phyloP scores from a whole-genome alignment of 2,888 invertebrate genomes.

The Phaedon cochleariae region DNA sequence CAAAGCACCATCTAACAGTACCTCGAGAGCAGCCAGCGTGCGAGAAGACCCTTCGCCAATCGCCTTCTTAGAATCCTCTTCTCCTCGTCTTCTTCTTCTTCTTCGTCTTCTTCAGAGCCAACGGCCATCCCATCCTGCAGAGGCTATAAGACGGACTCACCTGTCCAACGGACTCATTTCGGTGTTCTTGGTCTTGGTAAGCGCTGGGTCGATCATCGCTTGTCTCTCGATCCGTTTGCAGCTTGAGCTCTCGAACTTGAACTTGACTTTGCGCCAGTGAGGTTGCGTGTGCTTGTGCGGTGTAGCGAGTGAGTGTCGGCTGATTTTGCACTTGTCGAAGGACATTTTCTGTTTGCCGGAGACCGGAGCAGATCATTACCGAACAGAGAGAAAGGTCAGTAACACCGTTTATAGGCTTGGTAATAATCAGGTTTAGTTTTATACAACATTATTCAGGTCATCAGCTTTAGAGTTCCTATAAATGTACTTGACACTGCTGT shows the following conservation, averaged over 20 bases:
- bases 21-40: conserved; percentile 50
- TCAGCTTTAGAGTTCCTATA: too few species aligned
- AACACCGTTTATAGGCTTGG: too few species aligned
- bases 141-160: conserved; percentile 58
- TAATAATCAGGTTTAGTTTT: too few species aligned
- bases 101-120: conserved; percentile 42
- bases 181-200: conserved; percentile 36
- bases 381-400: too few species aligned
- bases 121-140: conserved; percentile 53
- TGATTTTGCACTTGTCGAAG: too few species aligned
- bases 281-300: too few species aligned
- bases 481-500: too few species aligned
- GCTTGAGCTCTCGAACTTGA: conserved; percentile 43
- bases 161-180: conserved; percentile 59
- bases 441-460: too few species aligned
- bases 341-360: too few species aligned
- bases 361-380: too few species aligned
- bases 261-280: conserved; percentile 41
- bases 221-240: too few species aligned
- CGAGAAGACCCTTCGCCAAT: conserved; percentile 54
- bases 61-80: conserved; percentile 50
- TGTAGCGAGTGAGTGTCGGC: too few species aligned
- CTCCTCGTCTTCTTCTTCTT: conserved; percentile 46
- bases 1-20: conserved; percentile 53
- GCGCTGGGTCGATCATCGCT: conserved; percentile 22